Base-by-base conservation (phyloP, 1,140 invertebrate genomes). In the Uloborus diversus region DNA sequence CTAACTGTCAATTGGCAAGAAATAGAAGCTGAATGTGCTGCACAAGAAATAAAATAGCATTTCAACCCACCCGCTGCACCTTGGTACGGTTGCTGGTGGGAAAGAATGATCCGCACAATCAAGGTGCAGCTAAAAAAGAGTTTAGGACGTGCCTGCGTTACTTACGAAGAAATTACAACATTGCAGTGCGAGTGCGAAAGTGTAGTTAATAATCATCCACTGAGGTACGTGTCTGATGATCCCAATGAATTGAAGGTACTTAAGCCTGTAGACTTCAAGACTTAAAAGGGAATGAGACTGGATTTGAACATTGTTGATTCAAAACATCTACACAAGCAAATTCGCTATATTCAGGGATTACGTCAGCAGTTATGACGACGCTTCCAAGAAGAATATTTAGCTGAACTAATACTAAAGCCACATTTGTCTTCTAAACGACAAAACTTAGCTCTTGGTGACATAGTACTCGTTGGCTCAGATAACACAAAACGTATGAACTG, bases 81-180 rank as follows among this genome's bases (percentile, higher is more conserved):
- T 28, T 68, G 27, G 47, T 68, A 51, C 30, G 47, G 42, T 51
- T 23, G 25, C n/a, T 68, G 65, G 42, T 68, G 65, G 65, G 65
- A 68, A 28, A 13, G 23, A 4, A 49, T 68, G 47, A 20, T 68
- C 30, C 37, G 47, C n/a, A 51, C 0, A 23, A 51, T 27, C 1
- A 32, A 49, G 28, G 0, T 4, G 11, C 2, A 51, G 37, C 20
- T 51, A 33, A 28, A 11, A n/a, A 68, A n/a, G 2, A n/a, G 20
- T 32, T 30, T 49, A 3, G 42, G 13, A 27, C 28, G 3, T n/a
- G 27, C 13, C 4, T 20, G 5, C 7, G 5, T 53, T 0, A 33
- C 25, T 30, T 68, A 51, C 23, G 37, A 68, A 68, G 65, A 51
- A 30, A 51, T 68, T 37, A 17, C 23, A 3, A 51, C 42, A 0